Evolutionary conservation across 2,888 invertebrate genomes (phyloP), one percentile per base, ranked within the genome.

Genomic region (Biston betularia): DNA sequence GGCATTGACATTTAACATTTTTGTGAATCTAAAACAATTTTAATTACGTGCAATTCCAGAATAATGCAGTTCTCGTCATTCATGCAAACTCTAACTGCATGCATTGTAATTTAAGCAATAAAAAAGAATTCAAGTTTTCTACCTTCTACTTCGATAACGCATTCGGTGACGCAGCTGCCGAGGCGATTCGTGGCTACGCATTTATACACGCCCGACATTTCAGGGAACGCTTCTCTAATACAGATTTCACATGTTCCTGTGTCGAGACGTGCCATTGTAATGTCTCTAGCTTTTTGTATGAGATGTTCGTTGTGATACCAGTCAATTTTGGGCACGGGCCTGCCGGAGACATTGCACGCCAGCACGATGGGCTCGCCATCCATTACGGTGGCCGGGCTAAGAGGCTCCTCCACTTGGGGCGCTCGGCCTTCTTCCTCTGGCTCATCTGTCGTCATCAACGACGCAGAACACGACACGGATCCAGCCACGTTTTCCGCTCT

Each of bases 401-500:
- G 94, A 70, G 96, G 96, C 80, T 95, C 95, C 33, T 96, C 89
- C 83, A 99, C 97, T 75, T 95, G 94, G 42, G 99, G 99, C 46
- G 97, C 71, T 72, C 84, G 63, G 81, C 94, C 88, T 68, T 96
- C 95, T 44, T 96, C 58, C 3, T 40, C 49, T 0, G 24, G 49
- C 40, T 42, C 54, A 12, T 44, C 83, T 33, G 96, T 87, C 76
- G 97, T 81, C 76, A 95, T 94, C 6, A 98, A 83, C 24, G 96
- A 95, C 3, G 98, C 97, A 0, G 97, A 97, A 75, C 96, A 97
- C n/a, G 97, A 97, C 8, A 98, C 97, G 0, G 97, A 97, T 10
- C 98, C 98, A 56, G 96, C 97, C 57, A 97, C 97, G 87, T 98
- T 98, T 89, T 98, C 97, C 3, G 98, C 98, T 79, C 97, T 95